These are phyloP conservation scores for Phataginus tetradactyla DNA, from an alignment of 2,797 vertebrate species.

Conservation along the genomic window DNA sequence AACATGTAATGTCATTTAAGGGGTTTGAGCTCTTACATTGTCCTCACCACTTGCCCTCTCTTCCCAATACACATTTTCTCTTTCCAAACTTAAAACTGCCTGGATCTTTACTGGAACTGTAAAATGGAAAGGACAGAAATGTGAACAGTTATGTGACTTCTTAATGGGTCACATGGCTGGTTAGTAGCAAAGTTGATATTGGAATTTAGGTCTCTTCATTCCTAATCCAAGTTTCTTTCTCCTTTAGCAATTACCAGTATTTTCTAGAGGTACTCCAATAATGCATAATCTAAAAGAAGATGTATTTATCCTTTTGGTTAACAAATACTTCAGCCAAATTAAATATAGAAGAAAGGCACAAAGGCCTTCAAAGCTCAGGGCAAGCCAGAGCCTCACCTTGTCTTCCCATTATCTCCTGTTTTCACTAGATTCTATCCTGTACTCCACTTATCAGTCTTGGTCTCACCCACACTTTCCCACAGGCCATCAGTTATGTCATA, in stretches of 20 bases:
- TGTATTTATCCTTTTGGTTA: background rate
- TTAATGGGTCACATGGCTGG: background rate
- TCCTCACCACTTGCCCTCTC: fast-evolving
- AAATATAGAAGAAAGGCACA: background rate
- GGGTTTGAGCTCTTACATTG: background rate
- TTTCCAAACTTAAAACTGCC: background rate
- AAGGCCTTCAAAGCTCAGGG: fast-evolving
- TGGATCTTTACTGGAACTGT: background rate
- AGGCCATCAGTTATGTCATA: background rate
- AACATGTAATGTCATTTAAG: background rate
- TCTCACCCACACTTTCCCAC: background rate
- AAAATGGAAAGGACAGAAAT: background rate
- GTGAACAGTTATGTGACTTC: background rate
- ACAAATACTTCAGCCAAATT: background rate
- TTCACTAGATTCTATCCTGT: background rate
- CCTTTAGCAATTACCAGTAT: background rate
- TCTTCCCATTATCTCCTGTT: background rate
- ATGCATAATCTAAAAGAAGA: background rate
- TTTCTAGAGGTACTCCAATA: background rate
- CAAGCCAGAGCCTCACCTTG: no score
- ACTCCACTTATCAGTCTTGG: fast-evolving
- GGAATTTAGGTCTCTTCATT: background rate
- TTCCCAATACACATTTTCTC: background rate
- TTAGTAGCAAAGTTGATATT: background rate
- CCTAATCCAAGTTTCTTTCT: background rate